Evolutionary conservation across 2,113 vertebrate species (phyloP).

Genomic region (Emydocephalus ijimae): DNA sequence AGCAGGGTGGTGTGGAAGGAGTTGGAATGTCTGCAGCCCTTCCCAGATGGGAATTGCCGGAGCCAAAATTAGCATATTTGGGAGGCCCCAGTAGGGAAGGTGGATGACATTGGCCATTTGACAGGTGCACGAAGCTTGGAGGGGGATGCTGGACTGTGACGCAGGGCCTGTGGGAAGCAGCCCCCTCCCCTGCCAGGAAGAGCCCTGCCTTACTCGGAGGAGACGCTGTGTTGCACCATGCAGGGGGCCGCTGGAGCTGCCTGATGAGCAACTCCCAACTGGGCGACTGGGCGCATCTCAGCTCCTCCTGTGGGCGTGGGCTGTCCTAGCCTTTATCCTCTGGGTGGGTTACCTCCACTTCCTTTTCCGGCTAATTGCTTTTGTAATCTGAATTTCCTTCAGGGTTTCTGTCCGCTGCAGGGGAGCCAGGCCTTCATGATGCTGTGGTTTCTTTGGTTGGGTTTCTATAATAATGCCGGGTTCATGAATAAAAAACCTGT

Average conservation of each 20-base stretch:
- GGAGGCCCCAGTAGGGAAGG: too few relatives aligned
- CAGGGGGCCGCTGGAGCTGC: too few relatives aligned
- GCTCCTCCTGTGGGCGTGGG: neutral
- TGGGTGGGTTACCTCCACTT: too few relatives aligned
- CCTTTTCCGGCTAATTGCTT: neutral
- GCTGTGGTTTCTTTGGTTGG: neutral
- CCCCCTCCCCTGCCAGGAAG: neutral
- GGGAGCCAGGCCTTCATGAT: neutral
- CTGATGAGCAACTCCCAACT: too few relatives aligned
- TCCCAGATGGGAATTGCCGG: neutral
- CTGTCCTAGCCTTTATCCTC: neutral
- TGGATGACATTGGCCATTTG: too few relatives aligned
- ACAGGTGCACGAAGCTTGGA: too few relatives aligned
- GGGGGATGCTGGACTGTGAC: too few relatives aligned
- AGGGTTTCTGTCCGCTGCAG: neutral
- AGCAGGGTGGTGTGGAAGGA: neutral
- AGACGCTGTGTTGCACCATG: too few relatives aligned
- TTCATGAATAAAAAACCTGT: neutral
- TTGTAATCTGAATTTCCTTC: neutral
- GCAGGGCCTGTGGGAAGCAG: neutral
- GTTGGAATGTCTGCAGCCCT: neutral
- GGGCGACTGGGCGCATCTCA: neutral
- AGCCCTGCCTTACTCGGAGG: neutral
- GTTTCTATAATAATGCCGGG: too few relatives aligned
- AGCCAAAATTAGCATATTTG: neutral